Conservation (phyloP, 2,888 invertebrate species). For the Neocrepidodera transversa region DNA sequence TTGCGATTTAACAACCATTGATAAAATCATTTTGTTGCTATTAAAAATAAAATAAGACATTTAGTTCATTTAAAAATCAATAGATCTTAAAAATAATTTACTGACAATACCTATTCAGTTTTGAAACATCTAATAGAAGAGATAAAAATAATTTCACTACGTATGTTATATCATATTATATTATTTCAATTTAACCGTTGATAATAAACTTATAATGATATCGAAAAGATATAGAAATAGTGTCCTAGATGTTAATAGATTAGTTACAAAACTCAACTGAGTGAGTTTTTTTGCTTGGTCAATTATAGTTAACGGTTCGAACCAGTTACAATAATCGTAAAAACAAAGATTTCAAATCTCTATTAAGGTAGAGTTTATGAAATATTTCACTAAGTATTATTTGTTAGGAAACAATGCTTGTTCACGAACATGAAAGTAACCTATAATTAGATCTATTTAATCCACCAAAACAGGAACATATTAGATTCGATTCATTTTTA, state of each 20-base stretch:
- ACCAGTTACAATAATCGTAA: slow-evolving; percentile 14
- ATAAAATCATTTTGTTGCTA: too few species aligned
- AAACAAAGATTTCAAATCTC: slow-evolving; percentile 12
- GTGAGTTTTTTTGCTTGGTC: slow-evolving; percentile 5
- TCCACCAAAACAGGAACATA: slow-evolving; percentile 13
- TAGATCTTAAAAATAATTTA: too few species aligned
- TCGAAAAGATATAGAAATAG: neutral
- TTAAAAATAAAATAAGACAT: too few species aligned
- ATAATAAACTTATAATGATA: neutral
- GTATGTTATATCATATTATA: too few species aligned
- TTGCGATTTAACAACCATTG: too few species aligned
- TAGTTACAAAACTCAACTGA: neutral
- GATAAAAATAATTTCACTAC: too few species aligned
- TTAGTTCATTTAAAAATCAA: too few species aligned
- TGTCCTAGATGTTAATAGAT: slow-evolving; percentile 8
- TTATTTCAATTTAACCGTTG: neutral
- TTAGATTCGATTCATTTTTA: neutral
- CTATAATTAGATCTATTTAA: slow-evolving; percentile 11
- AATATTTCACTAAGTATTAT: neutral
- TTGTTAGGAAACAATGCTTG: slow-evolving; percentile 1
- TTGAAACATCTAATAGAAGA: too few species aligned
- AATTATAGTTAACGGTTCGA: slow-evolving; percentile 14
- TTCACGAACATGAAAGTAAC: slow-evolving; percentile 1
- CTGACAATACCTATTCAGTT: too few species aligned
- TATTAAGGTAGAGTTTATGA: slow-evolving; percentile 7